Evolutionary conservation across 2,888 invertebrate genomes (phyloP), one percentile per base, ranked within the genome.

Genomic region (Asteroscopus sphinx): DNA sequence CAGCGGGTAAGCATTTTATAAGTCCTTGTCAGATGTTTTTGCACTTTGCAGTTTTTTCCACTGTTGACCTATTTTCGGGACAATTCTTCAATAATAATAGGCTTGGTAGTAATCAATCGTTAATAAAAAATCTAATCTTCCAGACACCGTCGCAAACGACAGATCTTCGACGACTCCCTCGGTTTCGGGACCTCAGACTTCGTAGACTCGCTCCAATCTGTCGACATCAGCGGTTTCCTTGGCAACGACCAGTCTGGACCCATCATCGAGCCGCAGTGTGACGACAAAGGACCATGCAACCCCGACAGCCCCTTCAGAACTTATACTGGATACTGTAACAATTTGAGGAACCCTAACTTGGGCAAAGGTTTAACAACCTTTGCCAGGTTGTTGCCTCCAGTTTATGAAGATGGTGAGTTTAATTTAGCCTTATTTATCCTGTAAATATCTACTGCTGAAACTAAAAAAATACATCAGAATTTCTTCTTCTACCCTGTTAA

Each of bases 361-460:
- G 98, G 98, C 13, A 97, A 97, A 83, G 96, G 98, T 76, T 92
- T 98, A 79, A 97, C 98, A 0, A 97, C 97, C 0, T 98, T 98
- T 81, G 96, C 97, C 0, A 95, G 98, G 71, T 91, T 98, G 58
- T 83, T 98, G 60, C 98, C 98, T 0, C 97, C 98, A 1, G 96
- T 96, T 53, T 98, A 98, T 86, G 98, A 98, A 89, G 98, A 98
- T 85, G 98, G 96, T 96, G 81, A 92, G 91, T 79, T 59, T 26
- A 0, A 21, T 45, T 3, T 17, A 16, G 7, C 6, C 32, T 4
- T 25, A 25, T 25, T 4, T 25, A 25, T 25, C 6, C 3, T 25
- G 6, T 25, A 25, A 4, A 25, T 25, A 25, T 25, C 6, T 25
- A 25, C 25, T 25, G 25, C 3, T 25, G 25, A 25, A 25, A 25